A percentile compares a stretch with the other conserved stretches of the same genome.
Evolutionary conservation across 2,797 vertebrate species (phyloP).

Genomic region (Malacoctenus gilli): DNA sequence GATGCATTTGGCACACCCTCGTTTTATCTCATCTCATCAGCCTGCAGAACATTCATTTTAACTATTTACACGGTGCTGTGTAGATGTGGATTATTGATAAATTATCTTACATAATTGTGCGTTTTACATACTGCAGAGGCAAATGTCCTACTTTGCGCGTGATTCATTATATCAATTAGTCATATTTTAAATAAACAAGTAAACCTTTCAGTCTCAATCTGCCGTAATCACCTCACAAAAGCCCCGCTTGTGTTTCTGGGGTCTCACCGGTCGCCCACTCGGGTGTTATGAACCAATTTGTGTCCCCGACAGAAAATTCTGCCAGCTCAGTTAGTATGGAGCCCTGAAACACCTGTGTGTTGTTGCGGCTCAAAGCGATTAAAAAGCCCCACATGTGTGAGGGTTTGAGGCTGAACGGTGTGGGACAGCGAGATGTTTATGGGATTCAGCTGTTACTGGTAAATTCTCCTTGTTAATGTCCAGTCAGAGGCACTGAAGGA

Average conservation of each 20-base stretch:
- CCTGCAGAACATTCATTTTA: conserved; percentile 22
- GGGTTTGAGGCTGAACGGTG: conserved; percentile 45
- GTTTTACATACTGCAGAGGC: background rate
- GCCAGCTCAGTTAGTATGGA: conserved; percentile 15
- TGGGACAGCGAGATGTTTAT: conserved; percentile 51
- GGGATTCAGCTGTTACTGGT: conserved; percentile 57
- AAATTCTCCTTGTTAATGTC: conserved; percentile 56
- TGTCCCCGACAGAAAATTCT: conserved; percentile 22
- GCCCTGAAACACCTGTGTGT: conserved; percentile 13
- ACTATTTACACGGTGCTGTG: conserved; percentile 19
- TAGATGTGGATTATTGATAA: conserved; percentile 23
- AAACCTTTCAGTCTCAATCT: conserved; percentile 4
- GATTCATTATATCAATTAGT: conserved; percentile 2
- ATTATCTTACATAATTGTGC: background rate
- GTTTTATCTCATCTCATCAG: conserved; percentile 34
- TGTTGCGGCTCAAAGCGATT: conserved; percentile 33
- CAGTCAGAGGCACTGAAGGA: conserved; percentile 40
- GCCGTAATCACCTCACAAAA: conserved; percentile 4
- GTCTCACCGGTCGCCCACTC: conserved; percentile 11
- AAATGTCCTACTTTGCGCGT: background rate
- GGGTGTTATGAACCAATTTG: conserved; percentile 17
- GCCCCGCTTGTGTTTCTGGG: background rate
- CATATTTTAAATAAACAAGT: conserved; percentile 11
- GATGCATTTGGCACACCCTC: conserved; percentile 12
- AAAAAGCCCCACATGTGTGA: conserved; percentile 24